These are phyloP conservation scores for Trissolcus brochymenae DNA, from an alignment of 2,888 invertebrate species.

Conservation along the genomic window DNA sequence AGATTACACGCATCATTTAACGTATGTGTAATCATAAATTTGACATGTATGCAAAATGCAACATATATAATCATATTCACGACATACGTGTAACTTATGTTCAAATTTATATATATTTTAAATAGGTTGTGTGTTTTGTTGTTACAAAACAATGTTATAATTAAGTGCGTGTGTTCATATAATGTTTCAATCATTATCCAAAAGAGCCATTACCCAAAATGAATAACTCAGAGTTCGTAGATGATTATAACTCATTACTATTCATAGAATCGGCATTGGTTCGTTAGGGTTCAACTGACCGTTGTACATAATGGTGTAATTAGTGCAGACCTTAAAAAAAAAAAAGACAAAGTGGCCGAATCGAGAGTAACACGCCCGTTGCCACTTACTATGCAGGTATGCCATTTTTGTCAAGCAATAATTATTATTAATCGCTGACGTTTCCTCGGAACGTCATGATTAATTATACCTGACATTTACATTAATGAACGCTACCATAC, in stretches of 20 bases:
- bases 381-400: conserved; percentile 37
- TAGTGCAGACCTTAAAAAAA: conserved; percentile 65
- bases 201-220: conserved; percentile 17
- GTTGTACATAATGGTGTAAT: conserved; percentile 73
- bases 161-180: background rate
- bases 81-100: no score
- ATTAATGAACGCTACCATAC: conserved; percentile 14
- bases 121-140: no score
- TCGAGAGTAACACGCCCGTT: conserved; percentile 38
- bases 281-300: conserved; percentile 67
- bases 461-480: conserved; percentile 41
- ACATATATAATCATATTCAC: no score
- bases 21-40: no score
- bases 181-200: conserved; percentile 4
- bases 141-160: no score
- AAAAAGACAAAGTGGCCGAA: conserved; percentile 39
- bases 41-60: no score
- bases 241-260: conserved; percentile 68
- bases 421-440: conserved; percentile 43
- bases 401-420: conserved; percentile 37
- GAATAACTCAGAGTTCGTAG: conserved; percentile 38
- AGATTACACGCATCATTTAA: no score
- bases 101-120: no score
- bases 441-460: conserved; percentile 23
- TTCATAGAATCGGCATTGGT: conserved; percentile 69